Conservation (phyloP, 1,140 invertebrate genomes). For the Sogatella furcifera region DNA sequence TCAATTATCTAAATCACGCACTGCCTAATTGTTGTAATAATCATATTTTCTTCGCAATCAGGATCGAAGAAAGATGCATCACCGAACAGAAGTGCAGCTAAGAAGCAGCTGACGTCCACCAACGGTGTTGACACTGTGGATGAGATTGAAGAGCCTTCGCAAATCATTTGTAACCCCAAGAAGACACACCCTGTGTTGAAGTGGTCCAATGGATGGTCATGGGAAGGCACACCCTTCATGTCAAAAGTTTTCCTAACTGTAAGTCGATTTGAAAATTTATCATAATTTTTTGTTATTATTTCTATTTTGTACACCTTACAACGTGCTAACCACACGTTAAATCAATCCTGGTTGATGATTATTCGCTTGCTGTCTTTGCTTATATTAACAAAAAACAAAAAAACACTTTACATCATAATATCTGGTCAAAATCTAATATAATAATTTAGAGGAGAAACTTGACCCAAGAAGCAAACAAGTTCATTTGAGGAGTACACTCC, state of each 20-base stretch:
- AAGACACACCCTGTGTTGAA: constrained; percentile 38
- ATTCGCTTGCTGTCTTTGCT: too few relatives aligned
- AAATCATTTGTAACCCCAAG: neutral
- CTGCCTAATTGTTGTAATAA: too few relatives aligned
- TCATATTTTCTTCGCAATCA: neutral
- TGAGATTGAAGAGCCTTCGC: neutral
- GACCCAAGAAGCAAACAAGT: too few relatives aligned
- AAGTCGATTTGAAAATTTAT: constrained; percentile 33
- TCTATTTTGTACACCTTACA: too few relatives aligned
- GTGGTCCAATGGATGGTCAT: constrained; percentile 87
- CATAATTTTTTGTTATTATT: constrained; percentile 1
- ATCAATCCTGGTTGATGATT: too few relatives aligned
- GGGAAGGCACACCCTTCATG: constrained; percentile 73
- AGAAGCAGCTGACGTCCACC: neutral
- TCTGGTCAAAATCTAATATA: too few relatives aligned
- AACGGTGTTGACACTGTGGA: neutral
- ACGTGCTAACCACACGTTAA: too few relatives aligned
- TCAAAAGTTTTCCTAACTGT: constrained; percentile 81
- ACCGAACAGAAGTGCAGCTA: neutral
- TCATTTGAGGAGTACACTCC: too few relatives aligned
- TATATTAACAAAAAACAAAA: too few relatives aligned
- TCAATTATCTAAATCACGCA: too few relatives aligned
- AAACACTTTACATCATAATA: too few relatives aligned
- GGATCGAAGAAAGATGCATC: neutral
- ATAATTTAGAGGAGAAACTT: too few relatives aligned